phyloP scores from a whole-genome alignment of 2,113 vertebrate species.

The Galeopterus variegatus region DNA sequence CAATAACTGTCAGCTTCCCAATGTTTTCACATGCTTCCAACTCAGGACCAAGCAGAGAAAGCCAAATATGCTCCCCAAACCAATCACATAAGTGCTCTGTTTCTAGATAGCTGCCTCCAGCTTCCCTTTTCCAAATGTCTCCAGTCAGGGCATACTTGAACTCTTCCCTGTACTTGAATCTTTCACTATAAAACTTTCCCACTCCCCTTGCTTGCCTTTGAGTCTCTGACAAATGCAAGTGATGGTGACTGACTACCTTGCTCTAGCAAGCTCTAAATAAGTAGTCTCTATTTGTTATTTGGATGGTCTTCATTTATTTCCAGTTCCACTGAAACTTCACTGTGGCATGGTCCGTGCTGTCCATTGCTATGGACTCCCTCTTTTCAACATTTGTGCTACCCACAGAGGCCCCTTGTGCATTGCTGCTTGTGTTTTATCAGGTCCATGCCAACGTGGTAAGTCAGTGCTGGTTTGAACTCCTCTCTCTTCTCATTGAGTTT shows the following conservation, averaged over 20 bases:
- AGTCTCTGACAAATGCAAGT: neutral
- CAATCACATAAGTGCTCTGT: neutral
- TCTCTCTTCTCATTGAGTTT: neutral
- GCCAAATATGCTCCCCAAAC: neutral
- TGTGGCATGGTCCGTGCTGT: neutral
- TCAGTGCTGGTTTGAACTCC: neutral
- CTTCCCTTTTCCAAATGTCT: neutral
- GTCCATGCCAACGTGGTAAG: neutral
- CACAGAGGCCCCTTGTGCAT: neutral
- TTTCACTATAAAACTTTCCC: neutral
- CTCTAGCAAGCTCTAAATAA: neutral
- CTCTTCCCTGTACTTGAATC: neutral
- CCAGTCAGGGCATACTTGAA: neutral
- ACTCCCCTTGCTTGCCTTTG: neutral
- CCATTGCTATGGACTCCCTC: neutral
- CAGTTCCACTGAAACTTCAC: neutral
- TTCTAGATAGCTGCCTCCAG: neutral
- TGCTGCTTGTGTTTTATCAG: neutral
- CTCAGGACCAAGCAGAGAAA: neutral
- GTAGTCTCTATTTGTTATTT: too few species aligned
- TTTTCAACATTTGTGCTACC: neutral
- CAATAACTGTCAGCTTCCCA: neutral
- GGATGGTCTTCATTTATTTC: too few species aligned
- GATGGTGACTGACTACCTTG: neutral
- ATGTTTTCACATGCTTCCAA: neutral